Evolutionary conservation across 2,888 invertebrate genomes (phyloP), one percentile per base, ranked within the genome.

Genomic region (Leptopilina syphax): DNA sequence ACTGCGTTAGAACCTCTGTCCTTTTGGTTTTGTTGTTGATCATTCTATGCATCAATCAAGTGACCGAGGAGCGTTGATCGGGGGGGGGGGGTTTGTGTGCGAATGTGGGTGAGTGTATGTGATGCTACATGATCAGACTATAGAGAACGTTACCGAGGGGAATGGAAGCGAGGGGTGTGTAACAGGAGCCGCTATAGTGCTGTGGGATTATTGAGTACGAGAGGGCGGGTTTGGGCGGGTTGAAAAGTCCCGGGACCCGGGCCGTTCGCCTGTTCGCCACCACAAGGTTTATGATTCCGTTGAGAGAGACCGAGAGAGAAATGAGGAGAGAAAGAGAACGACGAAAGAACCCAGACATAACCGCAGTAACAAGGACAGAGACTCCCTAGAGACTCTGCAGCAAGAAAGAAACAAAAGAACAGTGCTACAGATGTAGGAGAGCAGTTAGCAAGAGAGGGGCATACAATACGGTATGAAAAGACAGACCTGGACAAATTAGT

Each of bases 161-260:
- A 68, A 67, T 77, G 77, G 80, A 65, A 34, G 84, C 82, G 66
- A 79, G 80, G 85, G 84, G 82, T 81, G 82, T 83, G 88, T 88
- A 88, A 89, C 87, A 85, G 89, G 88, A 87, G 85, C 85, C 77
- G 88, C 85, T 87, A 85, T 85, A 86, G 84, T 84, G 87, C 86
- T 84, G 85, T 86, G 86, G 88, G 88, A 90, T 90, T 90, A 90
- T 90, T 86, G 88, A 87, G 90, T 88, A 87, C 85, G 85, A 87
- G 85, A 84, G 86, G 87, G 85, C 83, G 85, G 85, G 84, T 85
- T 83, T 81, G 80, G 81, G 85, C 86, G 84, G 86, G 84, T 88
- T 88, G 88, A 89, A 90, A 91, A 90, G 91, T 90, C 91, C 89
- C 89, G 89, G 89, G 90, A 88, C 89, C 87, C 83, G 83, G 83